Evolutionary conservation across 1,140 invertebrate genomes (phyloP), one percentile per base, ranked within the genome.

Genomic region (Calephelis nemesis): DNA sequence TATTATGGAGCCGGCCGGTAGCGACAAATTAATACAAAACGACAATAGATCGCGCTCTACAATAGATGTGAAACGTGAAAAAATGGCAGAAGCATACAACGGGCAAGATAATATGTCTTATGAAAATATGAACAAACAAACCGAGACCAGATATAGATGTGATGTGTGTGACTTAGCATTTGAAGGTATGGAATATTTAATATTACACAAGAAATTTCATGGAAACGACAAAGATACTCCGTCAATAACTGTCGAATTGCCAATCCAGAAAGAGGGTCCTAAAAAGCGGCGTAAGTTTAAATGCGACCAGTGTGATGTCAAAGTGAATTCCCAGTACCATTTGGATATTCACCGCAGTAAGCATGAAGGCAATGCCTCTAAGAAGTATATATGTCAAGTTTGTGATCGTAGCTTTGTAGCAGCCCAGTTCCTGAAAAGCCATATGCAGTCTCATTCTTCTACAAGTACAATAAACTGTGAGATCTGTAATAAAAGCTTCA

Each of bases 401-500:
- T 91, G 88, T 50, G 88, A 91, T 63, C 77, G 88, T 6, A 88
- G 84, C 65, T 90, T 90, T 69, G 85, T 91, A 0, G 87, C 88
- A 0, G 85, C 87, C 4, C 87, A 90, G 74, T 91, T 90, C 71
- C 72, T 91, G 2, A 91, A 91, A 67, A 87, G 83, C 50, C 89
- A 91, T 71, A 91, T 91, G 89, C 87, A 90, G 66, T 89, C 84
- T 7, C 89, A 91, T 48, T 91, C 87, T 0, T 70, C 82, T 8
- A 84, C 79, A 0, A 88, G 84, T 68, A 90, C 89, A 5, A 91
- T 91, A 13, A 90, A 89, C 58, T 94, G 93, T 76, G 90, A 92
- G 63, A 85, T 93, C 8, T 96, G 95, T 78, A 93, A 93, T 48
- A 95, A 95, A 73, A 93, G 90, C 39, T 96, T 96, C 68, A 94